Evolutionary conservation across 2,113 vertebrate species (phyloP).

Genomic region (Macrotus californicus): DNA sequence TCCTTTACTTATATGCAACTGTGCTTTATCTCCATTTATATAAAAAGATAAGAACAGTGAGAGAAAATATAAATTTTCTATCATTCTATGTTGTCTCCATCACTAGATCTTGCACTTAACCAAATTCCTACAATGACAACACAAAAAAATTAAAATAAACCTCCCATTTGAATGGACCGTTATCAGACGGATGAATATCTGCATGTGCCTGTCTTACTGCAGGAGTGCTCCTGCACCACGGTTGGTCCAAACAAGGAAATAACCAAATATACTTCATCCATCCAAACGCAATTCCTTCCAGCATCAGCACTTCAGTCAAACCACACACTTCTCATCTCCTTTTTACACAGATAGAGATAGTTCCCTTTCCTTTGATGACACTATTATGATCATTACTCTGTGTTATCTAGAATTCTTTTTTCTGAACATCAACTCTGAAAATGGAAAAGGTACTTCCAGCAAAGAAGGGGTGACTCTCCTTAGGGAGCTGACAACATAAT

Average conservation of each 20-base stretch:
- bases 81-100: neutral
- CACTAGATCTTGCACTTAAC: neutral
- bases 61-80: neutral
- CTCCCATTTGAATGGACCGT: neutral
- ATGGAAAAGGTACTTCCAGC: conserved; percentile 10
- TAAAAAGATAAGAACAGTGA: neutral
- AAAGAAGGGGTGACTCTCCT: conserved; percentile 43
- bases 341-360: neutral
- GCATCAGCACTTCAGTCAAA: neutral
- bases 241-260: neutral
- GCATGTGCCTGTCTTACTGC: fast-evolving
- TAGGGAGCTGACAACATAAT: conserved; percentile 51
- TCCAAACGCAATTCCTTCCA: neutral
- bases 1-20: neutral
- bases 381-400: neutral
- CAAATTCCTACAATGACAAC: neutral
- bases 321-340: neutral
- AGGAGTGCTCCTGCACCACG: neutral
- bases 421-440: neutral
- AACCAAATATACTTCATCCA: neutral
- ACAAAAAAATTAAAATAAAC: neutral
- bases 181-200: neutral
- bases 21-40: neutral
- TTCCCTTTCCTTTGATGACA: neutral
- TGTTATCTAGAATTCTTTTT: conserved; percentile 20